Percentiles rank a stretch among this genome's conserved stretches.
phyloP scores from a whole-genome alignment of 2,797 vertebrate genomes.

The Tokudaia muenninki region DNA sequence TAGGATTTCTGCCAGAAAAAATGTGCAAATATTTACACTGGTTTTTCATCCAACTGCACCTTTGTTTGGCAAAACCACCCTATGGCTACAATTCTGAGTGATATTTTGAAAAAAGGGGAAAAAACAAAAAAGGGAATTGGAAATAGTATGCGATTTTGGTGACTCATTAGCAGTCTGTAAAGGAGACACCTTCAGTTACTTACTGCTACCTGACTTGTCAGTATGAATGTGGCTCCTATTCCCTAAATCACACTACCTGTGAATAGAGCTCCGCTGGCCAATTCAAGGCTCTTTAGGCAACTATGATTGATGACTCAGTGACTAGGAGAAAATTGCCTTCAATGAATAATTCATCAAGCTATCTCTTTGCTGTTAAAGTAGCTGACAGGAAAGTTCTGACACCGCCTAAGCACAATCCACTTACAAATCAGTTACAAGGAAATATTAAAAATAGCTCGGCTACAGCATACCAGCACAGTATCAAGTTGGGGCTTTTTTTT shows the following conservation, averaged over 20 bases:
- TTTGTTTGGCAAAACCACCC: constrained; percentile 93
- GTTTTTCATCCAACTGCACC: constrained; percentile 95
- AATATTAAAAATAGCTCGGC: constrained; percentile 96
- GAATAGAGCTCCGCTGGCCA: constrained; percentile 93
- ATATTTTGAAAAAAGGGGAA: constrained; percentile 89
- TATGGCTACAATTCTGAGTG: constrained; percentile 91
- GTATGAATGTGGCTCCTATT: constrained; percentile 91
- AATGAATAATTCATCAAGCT: constrained; percentile 98
- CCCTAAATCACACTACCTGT: constrained; percentile 93
- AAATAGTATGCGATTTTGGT: constrained; percentile 89
- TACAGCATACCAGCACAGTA: constrained; percentile 91
- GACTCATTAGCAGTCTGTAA: constrained; percentile 92
- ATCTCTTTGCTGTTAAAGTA: constrained; percentile 97
- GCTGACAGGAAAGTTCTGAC: constrained; percentile 97
- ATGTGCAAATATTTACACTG: constrained; percentile 97
- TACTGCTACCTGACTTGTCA: constrained; percentile 93
- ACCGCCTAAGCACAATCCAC: constrained; percentile 96
- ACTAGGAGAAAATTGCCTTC: constrained; percentile 96
- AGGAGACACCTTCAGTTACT: constrained; percentile 90
- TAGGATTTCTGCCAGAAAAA: constrained; percentile 95
- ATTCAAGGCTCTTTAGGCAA: constrained; percentile 95
- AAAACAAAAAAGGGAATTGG: constrained; percentile 88
- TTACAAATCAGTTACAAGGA: constrained; percentile 97
- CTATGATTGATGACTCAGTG: constrained; percentile 97
- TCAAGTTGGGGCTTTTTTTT: constrained; percentile 92